A percentile compares a stretch with the other conserved stretches of the same genome.
phyloP scores from a whole-genome alignment of 2,113 vertebrate genomes.

The Mastomys natalensis region DNA sequence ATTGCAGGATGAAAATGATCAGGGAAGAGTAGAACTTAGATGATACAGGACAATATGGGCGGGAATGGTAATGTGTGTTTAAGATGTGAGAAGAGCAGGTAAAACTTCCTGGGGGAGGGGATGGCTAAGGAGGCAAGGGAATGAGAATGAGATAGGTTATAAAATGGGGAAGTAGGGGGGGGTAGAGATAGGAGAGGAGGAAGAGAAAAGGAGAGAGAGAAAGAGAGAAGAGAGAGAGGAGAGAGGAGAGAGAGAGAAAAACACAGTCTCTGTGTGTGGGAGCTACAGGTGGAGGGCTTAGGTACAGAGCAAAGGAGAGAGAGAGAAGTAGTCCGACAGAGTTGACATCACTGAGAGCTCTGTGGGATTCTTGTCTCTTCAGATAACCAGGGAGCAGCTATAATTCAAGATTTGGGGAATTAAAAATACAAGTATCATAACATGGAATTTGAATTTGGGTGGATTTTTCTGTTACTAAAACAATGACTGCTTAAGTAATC shows the following conservation, averaged over 20 bases:
- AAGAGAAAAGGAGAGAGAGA: too few species aligned
- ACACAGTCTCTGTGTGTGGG: not conserved
- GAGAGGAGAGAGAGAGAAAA: too few species aligned
- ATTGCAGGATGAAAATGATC: not conserved
- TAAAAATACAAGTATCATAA: not conserved
- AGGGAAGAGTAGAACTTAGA: not conserved
- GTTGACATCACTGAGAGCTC: not conserved
- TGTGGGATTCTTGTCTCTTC: not conserved
- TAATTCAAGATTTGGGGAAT: constrained; percentile 12
- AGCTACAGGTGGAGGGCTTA: not conserved
- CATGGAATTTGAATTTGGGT: not conserved
- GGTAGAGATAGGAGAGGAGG: too few species aligned
- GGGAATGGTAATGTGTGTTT: not conserved
- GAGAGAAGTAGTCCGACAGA: not conserved
- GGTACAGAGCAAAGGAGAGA: not conserved
- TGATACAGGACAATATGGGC: not conserved
- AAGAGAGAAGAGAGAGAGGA: too few species aligned
- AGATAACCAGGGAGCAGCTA: not conserved
- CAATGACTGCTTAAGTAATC: constrained; percentile 22
- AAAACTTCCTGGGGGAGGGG: not conserved
- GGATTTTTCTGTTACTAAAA: constrained; percentile 41
- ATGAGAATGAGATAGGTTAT: not conserved
- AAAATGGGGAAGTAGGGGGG: not conserved
- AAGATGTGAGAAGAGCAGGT: not conserved
- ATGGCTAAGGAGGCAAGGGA: not conserved